Evolutionary conservation across 2,113 vertebrate genomes (phyloP).

Genomic region (Struthidea cinerea): DNA sequence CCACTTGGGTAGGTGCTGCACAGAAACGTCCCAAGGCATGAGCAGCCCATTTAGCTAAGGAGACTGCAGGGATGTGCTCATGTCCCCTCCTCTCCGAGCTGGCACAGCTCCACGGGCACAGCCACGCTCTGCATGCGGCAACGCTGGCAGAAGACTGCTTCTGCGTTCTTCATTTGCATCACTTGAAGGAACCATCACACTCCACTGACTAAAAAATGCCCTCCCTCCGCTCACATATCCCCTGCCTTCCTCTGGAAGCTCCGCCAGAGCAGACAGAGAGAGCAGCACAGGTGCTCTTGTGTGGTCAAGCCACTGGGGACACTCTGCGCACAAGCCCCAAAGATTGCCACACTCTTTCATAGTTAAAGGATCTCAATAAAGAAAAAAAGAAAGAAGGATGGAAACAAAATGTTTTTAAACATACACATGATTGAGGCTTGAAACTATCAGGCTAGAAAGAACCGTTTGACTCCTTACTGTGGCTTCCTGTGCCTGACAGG

Average conservation of each 20-base stretch:
- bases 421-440: not conserved
- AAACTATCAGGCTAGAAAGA: not conserved
- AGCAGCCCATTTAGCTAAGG: not conserved
- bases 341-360: not conserved
- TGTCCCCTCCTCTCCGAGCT: not conserved
- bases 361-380: not conserved
- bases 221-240: not conserved
- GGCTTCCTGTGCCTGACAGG: not conserved
- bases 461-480: not conserved
- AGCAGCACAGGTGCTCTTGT: not conserved
- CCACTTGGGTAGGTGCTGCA: conserved; percentile 3
- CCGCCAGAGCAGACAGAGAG: not conserved
- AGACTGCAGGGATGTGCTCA: not conserved
- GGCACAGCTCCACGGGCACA: not conserved
- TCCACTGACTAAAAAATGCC: not conserved
- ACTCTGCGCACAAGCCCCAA: rapidly evolving
- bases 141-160: not conserved
- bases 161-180: not conserved
- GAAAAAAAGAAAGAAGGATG: not conserved
- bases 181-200: not conserved
- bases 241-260: not conserved
- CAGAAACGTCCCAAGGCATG: not conserved
- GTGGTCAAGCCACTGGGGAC: not conserved
- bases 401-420: not conserved
- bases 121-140: not conserved